Evolutionary conservation across 2,797 vertebrate genomes (phyloP).

Genomic region (Pelochelys cantorii): DNA sequence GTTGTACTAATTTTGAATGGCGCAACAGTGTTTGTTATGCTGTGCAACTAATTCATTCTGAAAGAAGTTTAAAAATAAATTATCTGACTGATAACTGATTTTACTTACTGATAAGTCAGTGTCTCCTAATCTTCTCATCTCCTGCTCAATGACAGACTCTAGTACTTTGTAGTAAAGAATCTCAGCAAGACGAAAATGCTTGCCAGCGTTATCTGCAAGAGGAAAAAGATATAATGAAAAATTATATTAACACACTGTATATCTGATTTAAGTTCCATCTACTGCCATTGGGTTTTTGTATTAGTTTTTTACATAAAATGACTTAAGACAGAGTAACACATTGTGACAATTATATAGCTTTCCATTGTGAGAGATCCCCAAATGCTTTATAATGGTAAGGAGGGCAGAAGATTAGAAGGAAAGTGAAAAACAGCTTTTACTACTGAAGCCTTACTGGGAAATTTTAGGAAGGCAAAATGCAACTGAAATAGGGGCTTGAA

Average conservation of each 20-base stretch:
- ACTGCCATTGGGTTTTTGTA: neutral
- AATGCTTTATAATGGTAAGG: neutral
- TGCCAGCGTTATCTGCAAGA: conserved; percentile 87
- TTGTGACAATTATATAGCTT: neutral
- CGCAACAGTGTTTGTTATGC: neutral
- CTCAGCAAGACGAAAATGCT: conserved; percentile 90
- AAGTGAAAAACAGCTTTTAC: neutral
- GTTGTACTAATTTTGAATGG: neutral
- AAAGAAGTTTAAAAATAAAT: neutral
- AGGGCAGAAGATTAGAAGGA: neutral
- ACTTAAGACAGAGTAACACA: neutral
- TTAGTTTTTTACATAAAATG: neutral
- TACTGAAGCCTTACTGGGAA: neutral
- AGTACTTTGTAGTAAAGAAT: conserved; percentile 93
- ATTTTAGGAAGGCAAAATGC: neutral
- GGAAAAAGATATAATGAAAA: conserved; percentile 31
- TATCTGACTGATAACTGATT: neutral
- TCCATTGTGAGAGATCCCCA: neutral
- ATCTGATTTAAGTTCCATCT: neutral
- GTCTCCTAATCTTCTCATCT: conserved; percentile 91
- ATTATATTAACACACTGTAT: fast-evolving
- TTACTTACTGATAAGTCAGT: conserved; percentile 92
- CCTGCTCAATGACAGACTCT: conserved; percentile 91
- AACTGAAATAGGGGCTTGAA: neutral
- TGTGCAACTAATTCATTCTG: neutral